Conservation (phyloP, 2,113 vertebrate genomes). For the Irena cyanogastra region DNA sequence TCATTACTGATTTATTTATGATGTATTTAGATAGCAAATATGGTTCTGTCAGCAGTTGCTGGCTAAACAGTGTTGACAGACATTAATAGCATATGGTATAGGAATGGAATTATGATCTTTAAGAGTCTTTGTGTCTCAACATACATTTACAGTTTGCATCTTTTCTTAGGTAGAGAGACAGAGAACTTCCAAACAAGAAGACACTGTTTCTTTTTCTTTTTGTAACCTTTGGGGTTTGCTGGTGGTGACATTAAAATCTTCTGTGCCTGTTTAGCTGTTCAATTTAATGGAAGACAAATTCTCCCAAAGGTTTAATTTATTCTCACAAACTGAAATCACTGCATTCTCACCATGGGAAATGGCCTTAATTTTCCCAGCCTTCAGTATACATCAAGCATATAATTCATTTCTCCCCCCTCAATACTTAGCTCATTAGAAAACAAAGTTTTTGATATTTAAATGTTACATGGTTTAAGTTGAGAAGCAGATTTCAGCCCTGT, state of each 20-base stretch:
- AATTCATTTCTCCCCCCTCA: conserved; percentile 73
- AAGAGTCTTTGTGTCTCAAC: conserved; percentile 65
- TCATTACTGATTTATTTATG: conserved; percentile 87
- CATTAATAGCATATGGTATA: conserved; percentile 84
- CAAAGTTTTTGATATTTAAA: conserved; percentile 76
- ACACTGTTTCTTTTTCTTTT: conserved; percentile 40
- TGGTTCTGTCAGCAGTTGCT: conserved; percentile 81
- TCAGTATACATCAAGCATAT: conserved; percentile 75
- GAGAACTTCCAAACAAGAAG: conserved; percentile 29
- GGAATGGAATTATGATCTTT: conserved; percentile 78
- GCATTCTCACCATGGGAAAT: conserved; percentile 73
- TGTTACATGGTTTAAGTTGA: conserved; percentile 66
- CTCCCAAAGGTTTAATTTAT: conserved; percentile 78
- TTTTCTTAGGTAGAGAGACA: conserved; percentile 57
- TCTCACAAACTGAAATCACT: conserved; percentile 74
- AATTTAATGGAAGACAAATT: conserved; percentile 79
- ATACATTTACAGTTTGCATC: conserved; percentile 50
- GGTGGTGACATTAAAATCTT: conserved; percentile 72
- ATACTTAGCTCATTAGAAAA: conserved; percentile 71
- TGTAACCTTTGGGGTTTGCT: conserved; percentile 72
- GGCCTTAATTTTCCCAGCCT: conserved; percentile 75
- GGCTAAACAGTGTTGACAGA: conserved; percentile 84
- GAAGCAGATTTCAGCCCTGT: not conserved
- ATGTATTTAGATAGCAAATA: conserved; percentile 86
- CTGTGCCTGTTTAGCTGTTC: conserved; percentile 76